A percentile compares a stretch with the other conserved stretches of the same genome.
These are phyloP conservation scores for Polia nebulosa DNA, from an alignment of 2,888 invertebrate genomes.

Conservation along the genomic window DNA sequence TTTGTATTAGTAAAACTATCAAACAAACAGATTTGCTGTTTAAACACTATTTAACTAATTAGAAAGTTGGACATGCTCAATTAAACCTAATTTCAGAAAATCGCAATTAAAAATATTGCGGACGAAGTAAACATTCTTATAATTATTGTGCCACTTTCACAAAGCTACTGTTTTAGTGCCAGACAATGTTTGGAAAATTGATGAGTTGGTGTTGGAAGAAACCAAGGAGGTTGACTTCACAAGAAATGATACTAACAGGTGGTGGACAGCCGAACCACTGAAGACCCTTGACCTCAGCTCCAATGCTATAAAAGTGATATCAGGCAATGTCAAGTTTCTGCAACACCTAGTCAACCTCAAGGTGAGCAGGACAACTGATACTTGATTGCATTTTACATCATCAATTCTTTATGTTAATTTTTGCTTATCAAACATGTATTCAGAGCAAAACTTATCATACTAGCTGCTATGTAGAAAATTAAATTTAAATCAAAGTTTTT, in stretches of 20 bases:
- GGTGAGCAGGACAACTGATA: constrained; percentile 85
- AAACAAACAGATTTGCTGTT: neutral
- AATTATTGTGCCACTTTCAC: neutral
- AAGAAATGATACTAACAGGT: constrained; percentile 91
- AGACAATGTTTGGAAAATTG: constrained; percentile 93
- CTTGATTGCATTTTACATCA: constrained; percentile 23
- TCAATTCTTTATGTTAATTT: constrained; percentile 12
- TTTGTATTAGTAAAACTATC: neutral
- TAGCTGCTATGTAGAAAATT: neutral
- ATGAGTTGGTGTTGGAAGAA: constrained; percentile 92
- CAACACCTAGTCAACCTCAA: constrained; percentile 93
- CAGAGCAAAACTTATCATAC: constrained; percentile 9
- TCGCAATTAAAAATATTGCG: neutral
- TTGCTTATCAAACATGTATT: constrained; percentile 15
- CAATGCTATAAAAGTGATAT: constrained; percentile 92
- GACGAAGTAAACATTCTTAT: neutral
- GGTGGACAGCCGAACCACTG: constrained; percentile 96
- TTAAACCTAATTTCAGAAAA: neutral
- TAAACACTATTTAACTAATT: neutral
- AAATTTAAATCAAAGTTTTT: constrained; percentile 1
- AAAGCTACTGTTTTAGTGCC: constrained; percentile 91
- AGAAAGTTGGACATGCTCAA: neutral
- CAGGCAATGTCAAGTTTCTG: constrained; percentile 92
- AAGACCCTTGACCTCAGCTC: constrained; percentile 95
- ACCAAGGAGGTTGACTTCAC: constrained; percentile 92